Conservation (phyloP, 1,140 invertebrate species). For the Olivierus martensii region DNA sequence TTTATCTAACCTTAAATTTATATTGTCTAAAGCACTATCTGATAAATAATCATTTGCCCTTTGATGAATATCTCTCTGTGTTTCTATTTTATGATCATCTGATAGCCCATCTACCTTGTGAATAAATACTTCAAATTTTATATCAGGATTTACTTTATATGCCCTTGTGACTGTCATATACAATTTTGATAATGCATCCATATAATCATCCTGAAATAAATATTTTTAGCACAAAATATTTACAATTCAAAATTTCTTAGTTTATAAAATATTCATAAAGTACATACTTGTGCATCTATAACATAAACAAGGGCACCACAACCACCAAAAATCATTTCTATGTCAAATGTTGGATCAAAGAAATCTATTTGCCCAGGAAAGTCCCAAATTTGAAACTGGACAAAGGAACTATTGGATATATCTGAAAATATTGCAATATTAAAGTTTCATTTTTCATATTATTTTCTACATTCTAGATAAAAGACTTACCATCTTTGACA, state of each 20-base stretch:
- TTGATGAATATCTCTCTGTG: constrained; percentile 90
- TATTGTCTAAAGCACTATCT: constrained; percentile 54
- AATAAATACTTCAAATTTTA: constrained; percentile 97
- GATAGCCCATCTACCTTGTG: constrained; percentile 98
- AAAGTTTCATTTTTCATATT: no score
- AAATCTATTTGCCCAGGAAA: constrained; percentile 98
- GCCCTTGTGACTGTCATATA: constrained; percentile 86
- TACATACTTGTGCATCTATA: constrained; percentile 85
- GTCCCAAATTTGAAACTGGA: constrained; percentile 99
- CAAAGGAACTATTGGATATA: constrained; percentile 87
- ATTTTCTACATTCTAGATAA: no score
- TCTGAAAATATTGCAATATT: constrained; percentile 26
- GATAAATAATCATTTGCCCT: constrained; percentile 85
- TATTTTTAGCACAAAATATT: neutral
- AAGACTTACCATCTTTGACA: constrained; percentile 70
- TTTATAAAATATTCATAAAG: neutral
- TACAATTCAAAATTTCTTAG: neutral
- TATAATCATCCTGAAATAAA: constrained; percentile 74
- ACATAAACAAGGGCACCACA: constrained; percentile 95
- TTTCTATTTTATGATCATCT: constrained; percentile 97
- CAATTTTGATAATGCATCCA: constrained; percentile 85
- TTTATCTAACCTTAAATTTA: constrained; percentile 31
- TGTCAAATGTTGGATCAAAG: constrained; percentile 90
- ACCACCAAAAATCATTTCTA: constrained; percentile 46
- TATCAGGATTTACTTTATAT: constrained; percentile 87